These are phyloP conservation scores for Mormyrus iriodes DNA, from an alignment of 2,113 vertebrate species.

Conservation along the genomic window DNA sequence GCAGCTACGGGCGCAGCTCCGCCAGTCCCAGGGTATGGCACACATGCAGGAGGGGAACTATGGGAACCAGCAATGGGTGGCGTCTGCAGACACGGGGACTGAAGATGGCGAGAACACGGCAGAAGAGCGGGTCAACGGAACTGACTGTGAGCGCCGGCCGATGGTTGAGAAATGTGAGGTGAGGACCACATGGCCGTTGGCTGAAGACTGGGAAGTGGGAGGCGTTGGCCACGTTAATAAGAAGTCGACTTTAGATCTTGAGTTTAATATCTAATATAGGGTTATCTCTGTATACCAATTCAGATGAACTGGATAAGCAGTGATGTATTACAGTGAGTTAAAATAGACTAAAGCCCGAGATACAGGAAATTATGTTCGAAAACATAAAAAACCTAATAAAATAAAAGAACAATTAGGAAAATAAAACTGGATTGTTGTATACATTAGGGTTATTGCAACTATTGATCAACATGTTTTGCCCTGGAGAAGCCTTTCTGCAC, in stretches of 20 bases:
- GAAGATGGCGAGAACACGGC: slow-evolving; percentile 59
- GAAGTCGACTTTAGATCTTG: not conserved
- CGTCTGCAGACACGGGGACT: slow-evolving; percentile 60
- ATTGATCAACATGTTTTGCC: not conserved
- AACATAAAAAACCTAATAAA: not conserved
- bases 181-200: slow-evolving; percentile 45
- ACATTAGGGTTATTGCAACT: not conserved
- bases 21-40: slow-evolving; percentile 58
- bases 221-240: slow-evolving; percentile 46
- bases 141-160: slow-evolving; percentile 64
- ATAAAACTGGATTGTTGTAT: not conserved
- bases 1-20: slow-evolving; percentile 70
- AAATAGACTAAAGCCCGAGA: not conserved
- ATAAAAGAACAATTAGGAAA: not conserved
- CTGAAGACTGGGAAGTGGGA: slow-evolving; percentile 75
- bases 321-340: not conserved
- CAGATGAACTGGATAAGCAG: not conserved
- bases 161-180: slow-evolving; percentile 83
- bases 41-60: slow-evolving; percentile 54
- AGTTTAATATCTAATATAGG: not conserved
- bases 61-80: slow-evolving; percentile 66
- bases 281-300: not conserved
- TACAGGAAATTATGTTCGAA: not conserved
- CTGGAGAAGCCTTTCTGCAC: not conserved
- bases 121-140: slow-evolving; percentile 64